Evolutionary conservation across 2,797 vertebrate species (phyloP).

Genomic region (Alca torda): DNA sequence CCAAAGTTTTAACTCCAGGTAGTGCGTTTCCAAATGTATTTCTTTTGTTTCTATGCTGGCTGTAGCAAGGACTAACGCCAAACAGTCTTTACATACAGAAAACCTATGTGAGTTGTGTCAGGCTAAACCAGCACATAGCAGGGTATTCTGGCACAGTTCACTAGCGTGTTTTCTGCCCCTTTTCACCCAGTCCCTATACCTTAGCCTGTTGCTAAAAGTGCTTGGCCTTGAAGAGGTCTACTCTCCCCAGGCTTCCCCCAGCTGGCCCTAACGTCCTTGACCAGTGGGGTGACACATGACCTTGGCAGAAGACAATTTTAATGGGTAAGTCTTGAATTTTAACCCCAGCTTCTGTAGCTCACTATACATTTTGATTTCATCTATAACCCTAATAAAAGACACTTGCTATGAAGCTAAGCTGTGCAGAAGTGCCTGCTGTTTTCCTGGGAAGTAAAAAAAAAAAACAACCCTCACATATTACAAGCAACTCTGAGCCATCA

Average conservation of each 20-base stretch:
- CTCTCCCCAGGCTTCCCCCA: neutral
- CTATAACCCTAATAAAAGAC: neutral
- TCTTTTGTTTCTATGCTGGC: neutral
- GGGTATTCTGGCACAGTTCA: neutral
- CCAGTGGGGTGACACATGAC: neutral
- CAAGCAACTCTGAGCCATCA: neutral
- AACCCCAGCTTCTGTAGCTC: neutral
- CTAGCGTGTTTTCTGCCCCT: neutral
- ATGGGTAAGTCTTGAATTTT: neutral
- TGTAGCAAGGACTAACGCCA: neutral
- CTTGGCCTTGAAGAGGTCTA: neutral
- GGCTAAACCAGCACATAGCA: neutral
- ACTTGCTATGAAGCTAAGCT: neutral
- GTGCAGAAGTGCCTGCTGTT: neutral
- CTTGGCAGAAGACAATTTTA: neutral
- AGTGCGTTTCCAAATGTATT: neutral
- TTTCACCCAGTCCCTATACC: neutral
- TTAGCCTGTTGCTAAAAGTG: neutral
- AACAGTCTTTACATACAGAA: neutral
- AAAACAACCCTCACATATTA: neutral
- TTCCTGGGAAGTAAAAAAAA: neutral
- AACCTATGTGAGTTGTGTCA: fast-evolving
- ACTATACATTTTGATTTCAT: neutral
- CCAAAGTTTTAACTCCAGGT: neutral
- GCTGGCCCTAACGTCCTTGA: neutral